Evolutionary conservation across 2,888 invertebrate species (phyloP).

Genomic region (Baronia brevicornis): DNA sequence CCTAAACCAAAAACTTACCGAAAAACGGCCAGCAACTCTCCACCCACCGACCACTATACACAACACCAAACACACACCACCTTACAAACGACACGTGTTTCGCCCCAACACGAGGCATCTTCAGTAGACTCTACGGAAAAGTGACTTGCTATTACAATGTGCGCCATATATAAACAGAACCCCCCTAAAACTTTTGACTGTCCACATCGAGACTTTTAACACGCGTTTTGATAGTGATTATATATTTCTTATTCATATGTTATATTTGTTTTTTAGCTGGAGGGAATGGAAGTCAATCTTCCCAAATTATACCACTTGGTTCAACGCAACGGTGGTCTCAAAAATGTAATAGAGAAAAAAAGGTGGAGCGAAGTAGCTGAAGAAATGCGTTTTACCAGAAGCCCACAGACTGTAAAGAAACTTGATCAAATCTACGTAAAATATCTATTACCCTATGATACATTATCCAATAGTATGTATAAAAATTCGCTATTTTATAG

Average conservation of each 20-base stretch:
- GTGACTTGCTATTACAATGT: too few species aligned
- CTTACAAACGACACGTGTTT: too few species aligned
- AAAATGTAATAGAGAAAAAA: conserved; percentile 90
- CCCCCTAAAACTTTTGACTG: too few species aligned
- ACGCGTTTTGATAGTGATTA: too few species aligned
- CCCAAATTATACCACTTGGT: conserved; percentile 90
- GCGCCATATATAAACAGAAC: too few species aligned
- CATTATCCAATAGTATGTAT: conserved; percentile 80
- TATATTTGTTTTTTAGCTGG: conserved; percentile 74
- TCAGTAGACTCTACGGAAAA: too few species aligned
- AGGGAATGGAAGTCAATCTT: conserved; percentile 93
- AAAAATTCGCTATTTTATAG: conserved; percentile 2
- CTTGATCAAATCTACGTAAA: conserved; percentile 93
- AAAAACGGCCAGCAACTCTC: too few species aligned
- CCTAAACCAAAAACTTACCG: too few species aligned
- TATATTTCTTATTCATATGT: neutral
- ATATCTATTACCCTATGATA: conserved; percentile 92
- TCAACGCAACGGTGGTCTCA: conserved; percentile 88
- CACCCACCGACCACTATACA: too few species aligned
- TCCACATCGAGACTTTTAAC: too few species aligned
- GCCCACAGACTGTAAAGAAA: conserved; percentile 86
- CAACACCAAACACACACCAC: too few species aligned
- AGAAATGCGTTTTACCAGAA: conserved; percentile 88
- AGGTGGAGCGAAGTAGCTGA: conserved; percentile 93
- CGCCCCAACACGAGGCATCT: too few species aligned